Evolutionary conservation across 2,888 invertebrate species (phyloP).

Genomic region (Cantharis rustica): DNA sequence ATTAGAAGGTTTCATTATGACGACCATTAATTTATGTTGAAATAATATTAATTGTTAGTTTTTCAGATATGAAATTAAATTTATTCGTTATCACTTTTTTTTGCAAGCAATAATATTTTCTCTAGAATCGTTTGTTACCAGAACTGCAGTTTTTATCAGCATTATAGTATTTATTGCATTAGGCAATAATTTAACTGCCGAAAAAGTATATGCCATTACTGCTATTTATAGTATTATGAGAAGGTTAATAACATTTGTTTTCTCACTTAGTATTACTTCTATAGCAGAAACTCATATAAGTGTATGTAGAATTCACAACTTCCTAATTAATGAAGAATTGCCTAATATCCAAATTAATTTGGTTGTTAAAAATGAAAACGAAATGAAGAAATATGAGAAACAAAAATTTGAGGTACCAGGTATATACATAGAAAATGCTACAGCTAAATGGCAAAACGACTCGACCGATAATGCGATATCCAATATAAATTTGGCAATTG

Average conservation of each 20-base stretch:
- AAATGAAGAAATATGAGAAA: not conserved
- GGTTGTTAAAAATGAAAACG: constrained; percentile 7
- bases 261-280: constrained; percentile 84
- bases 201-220: constrained; percentile 87
- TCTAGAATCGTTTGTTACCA: constrained; percentile 86
- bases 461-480: constrained; percentile 16
- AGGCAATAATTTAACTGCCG: constrained; percentile 76
- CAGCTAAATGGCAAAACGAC: constrained; percentile 68
- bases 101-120: constrained; percentile 78
- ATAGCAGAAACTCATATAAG: constrained; percentile 81
- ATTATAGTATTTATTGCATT: constrained; percentile 76
- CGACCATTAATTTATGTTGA: too few relatives aligned
- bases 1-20: too few relatives aligned
- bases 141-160: constrained; percentile 85
- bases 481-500: constrained; percentile 52
- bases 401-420: constrained; percentile 36
- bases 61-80: constrained; percentile 70
- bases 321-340: constrained; percentile 59
- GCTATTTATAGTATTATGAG: constrained; percentile 89
- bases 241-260: constrained; percentile 89
- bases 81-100: constrained; percentile 74
- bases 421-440: constrained; percentile 65
- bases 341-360: constrained; percentile 37
- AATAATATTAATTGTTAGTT: not conserved
- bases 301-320: constrained; percentile 70